Evolutionary conservation across 2,888 invertebrate genomes (phyloP), one percentile per base, ranked within the genome.

Genomic region (Laspeyria flexula): DNA sequence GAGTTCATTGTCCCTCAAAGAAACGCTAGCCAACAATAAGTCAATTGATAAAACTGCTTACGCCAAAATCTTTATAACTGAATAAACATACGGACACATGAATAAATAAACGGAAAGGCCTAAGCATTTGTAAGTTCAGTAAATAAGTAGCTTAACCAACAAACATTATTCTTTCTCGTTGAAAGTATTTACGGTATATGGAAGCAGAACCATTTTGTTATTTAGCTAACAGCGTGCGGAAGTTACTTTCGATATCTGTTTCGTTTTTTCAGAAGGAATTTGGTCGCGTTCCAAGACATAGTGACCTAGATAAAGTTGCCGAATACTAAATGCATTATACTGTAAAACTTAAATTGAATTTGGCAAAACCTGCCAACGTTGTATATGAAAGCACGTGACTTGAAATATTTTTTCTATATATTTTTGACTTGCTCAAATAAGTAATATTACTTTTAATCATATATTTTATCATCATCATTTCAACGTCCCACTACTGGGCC

Each of bases 161-260:
- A 72, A 73, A 72, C 72, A 67, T 75, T 67, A 66, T 63, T 71
- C 65, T 58, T 56, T 43, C 55, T 45, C 65, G 55, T 58, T 71
- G 60, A 63, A 43, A 50, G 53, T 69, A 59, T 67, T 67, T 64
- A 61, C 65, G 57, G 57, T 73, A 70, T 73, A 68, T 58, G 53
- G 56, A 57, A 57, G 46, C 44, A 55, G 55, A 65, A 56, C 15
- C 49, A 61, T 56, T 56, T 54, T 34, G 43, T 40, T 60, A 60
- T 62, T 63, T 65, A 63, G 43, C 54, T 29, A 59, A 54, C 43
- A 9, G 38, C 12, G 51, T 53, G 40, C 30, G 31, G 11, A 29
- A 48, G 37, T 58, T 58, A 42, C 25, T 37, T 38, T 51, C 39
- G 41, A 34, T 50, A 10, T 13, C 30, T 25, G 21, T 46, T 31